phyloP scores from a whole-genome alignment of 1,140 invertebrate species.

The Pseudomyrmex flavicornis region DNA sequence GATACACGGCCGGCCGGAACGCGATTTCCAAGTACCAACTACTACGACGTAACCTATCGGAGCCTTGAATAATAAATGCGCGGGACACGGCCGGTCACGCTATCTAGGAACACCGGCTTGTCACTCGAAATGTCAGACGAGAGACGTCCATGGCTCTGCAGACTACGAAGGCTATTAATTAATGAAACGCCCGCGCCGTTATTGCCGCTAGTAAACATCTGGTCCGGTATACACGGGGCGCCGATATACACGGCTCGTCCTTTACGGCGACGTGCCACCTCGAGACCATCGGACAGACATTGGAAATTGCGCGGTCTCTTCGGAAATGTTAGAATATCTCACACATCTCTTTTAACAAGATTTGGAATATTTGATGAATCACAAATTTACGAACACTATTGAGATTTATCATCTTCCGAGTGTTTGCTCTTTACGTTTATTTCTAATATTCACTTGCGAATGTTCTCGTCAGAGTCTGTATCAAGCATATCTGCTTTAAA shows the following conservation, averaged over 20 bases:
- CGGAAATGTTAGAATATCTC: background rate
- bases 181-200: constrained; percentile 79
- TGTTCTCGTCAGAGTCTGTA: background rate
- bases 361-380: background rate
- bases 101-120: constrained; percentile 81
- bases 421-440: background rate
- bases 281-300: constrained; percentile 6
- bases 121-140: constrained; percentile 84
- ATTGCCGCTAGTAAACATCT: constrained; percentile 66
- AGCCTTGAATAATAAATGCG: constrained; percentile 83
- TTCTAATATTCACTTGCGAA: background rate
- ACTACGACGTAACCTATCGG: constrained; percentile 82
- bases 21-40: constrained; percentile 80
- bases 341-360: background rate
- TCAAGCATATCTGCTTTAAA: constrained; percentile 15
- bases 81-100: constrained; percentile 83
- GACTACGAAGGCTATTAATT: constrained; percentile 82
- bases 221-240: constrained; percentile 40
- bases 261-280: constrained; percentile 56
- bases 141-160: constrained; percentile 74
- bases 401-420: no score
- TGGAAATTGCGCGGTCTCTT: constrained; percentile 14
- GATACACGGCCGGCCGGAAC: constrained; percentile 72
- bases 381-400: no score
- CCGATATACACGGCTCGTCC: constrained; percentile 46